A percentile compares a stretch with the other conserved stretches of the same genome.
Evolutionary conservation across 2,113 vertebrate genomes (phyloP).

Genomic region (Coptodon rendalli): DNA sequence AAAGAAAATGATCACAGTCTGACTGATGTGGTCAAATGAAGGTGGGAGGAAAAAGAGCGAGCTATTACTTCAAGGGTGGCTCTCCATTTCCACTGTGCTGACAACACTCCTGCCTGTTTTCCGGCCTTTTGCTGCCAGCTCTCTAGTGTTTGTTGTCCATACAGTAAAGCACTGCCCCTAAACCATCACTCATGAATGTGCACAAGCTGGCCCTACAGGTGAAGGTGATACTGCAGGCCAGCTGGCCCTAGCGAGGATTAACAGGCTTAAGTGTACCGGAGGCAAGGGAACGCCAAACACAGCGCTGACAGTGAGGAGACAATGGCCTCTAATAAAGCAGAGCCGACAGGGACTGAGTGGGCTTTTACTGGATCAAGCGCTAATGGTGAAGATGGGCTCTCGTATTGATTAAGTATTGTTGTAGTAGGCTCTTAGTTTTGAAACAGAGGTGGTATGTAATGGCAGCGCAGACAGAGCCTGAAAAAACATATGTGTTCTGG

Average conservation of each 20-base stretch:
- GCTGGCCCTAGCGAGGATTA: slow-evolving; percentile 65
- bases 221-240: slow-evolving; percentile 57
- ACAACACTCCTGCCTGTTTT: neutral
- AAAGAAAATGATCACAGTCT: neutral
- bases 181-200: slow-evolving; percentile 53
- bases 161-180: slow-evolving; percentile 11
- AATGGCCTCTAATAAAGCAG: slow-evolving; percentile 58
- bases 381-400: slow-evolving; percentile 33
- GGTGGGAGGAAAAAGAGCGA: neutral
- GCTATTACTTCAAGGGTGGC: neutral
- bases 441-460: neutral
- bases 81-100: neutral
- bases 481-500: neutral
- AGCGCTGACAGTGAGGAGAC: slow-evolving; percentile 53
- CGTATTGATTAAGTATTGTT: slow-evolving; percentile 58
- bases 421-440: slow-evolving; percentile 9
- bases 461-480: neutral
- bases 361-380: slow-evolving; percentile 58
- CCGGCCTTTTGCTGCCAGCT: neutral
- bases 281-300: slow-evolving; percentile 65
- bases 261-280: slow-evolving; percentile 75
- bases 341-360: slow-evolving; percentile 36
- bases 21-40: slow-evolving; percentile 13
- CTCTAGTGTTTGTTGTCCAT: slow-evolving; percentile 20
- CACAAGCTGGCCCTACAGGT: slow-evolving; percentile 54